Conservation (phyloP, 2,797 vertebrate genomes). For the Tangara arthus region DNA sequence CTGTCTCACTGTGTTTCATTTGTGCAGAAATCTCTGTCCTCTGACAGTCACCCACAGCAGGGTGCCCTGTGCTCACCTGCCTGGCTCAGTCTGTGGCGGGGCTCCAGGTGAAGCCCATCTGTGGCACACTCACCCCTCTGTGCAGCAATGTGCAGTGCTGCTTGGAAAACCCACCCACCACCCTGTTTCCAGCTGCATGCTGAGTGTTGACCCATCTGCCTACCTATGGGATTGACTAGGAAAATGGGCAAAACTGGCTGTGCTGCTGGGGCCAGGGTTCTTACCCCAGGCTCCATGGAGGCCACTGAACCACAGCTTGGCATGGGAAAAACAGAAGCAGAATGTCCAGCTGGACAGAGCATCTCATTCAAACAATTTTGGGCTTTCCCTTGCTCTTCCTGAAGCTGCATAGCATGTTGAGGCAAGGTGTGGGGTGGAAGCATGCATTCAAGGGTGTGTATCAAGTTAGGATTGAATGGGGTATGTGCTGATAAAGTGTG, state of each 20-base stretch:
- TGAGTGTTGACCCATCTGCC: neutral
- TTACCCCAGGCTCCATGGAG: neutral
- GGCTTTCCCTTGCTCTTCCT: neutral
- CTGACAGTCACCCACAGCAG: neutral
- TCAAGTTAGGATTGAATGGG: neutral
- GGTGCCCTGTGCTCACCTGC: neutral
- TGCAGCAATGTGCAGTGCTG: neutral
- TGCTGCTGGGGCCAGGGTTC: neutral
- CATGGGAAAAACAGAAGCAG: neutral
- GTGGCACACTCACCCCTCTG: neutral
- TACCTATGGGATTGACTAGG: neutral
- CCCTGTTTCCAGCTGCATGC: rapidly evolving
- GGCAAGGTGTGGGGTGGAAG: neutral
- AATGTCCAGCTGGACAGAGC: neutral
- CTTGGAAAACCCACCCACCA: neutral
- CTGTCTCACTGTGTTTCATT: neutral
- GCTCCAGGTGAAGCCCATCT: neutral
- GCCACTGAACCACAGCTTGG: neutral
- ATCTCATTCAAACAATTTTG: neutral
- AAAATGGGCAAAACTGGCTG: neutral
- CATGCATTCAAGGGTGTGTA: neutral
- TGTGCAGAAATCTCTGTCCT: neutral
- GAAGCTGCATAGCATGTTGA: neutral
- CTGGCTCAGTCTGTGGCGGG: neutral
- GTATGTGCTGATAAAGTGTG: neutral